phyloP scores from a whole-genome alignment of 1,140 invertebrate species.

The Calliphora vicina region DNA sequence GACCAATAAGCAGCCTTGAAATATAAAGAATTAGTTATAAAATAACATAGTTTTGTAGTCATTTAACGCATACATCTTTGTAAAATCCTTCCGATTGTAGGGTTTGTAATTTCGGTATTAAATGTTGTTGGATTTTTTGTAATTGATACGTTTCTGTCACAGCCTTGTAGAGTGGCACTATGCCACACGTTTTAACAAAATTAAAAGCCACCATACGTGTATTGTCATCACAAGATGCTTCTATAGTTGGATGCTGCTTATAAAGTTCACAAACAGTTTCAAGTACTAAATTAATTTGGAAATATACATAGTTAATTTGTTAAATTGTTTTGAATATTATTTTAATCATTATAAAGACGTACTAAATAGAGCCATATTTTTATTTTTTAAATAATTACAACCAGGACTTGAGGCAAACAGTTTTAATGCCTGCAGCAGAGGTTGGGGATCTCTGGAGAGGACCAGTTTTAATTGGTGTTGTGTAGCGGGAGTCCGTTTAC shows the following conservation, averaged over 20 bases:
- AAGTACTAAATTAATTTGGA: slow-evolving; percentile 63
- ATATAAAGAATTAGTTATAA: not conserved
- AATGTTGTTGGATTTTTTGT: slow-evolving; percentile 64
- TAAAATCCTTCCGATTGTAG: slow-evolving; percentile 67
- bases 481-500: slow-evolving; percentile 67
- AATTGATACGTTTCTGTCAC: slow-evolving; percentile 68
- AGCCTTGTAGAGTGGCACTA: slow-evolving; percentile 66
- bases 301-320: not conserved
- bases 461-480: slow-evolving; percentile 65
- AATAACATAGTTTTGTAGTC: not conserved
- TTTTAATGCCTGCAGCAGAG: slow-evolving; percentile 66
- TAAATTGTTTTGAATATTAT: not conserved
- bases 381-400: slow-evolving; percentile 67
- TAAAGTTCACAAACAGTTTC: slow-evolving; percentile 68
- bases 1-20: slow-evolving; percentile 51
- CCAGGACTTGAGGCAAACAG: slow-evolving; percentile 69
- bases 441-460: slow-evolving; percentile 66
- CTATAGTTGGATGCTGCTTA: slow-evolving; percentile 49
- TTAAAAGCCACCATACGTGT: slow-evolving; percentile 70
- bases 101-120: slow-evolving; percentile 66
- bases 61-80: slow-evolving; percentile 66
- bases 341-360: slow-evolving; percentile 25
- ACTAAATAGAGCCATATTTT: slow-evolving; percentile 67
- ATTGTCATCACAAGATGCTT: slow-evolving; percentile 61
- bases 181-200: slow-evolving; percentile 67